Evolutionary conservation across 2,797 vertebrate species (phyloP).

Genomic region (Schizopygopsis pylzovi): DNA sequence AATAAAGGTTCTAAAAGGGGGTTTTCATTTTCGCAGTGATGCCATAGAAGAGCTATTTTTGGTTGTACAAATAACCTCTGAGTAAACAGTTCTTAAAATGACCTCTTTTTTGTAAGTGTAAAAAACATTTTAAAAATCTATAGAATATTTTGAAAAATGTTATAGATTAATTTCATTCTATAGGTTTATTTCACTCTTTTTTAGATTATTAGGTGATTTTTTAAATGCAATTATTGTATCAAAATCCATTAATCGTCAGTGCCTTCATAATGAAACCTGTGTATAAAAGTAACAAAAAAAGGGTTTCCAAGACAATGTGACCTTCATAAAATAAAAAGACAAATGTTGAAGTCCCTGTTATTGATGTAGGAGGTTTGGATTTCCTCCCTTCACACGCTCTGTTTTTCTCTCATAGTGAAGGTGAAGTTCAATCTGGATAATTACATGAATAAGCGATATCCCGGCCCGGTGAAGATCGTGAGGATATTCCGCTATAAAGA

Average conservation of each 20-base stretch:
- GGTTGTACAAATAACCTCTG: not conserved
- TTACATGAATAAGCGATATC: slow-evolving; percentile 92
- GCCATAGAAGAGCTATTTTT: not conserved
- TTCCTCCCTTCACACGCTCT: not conserved
- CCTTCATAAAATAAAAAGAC: not conserved
- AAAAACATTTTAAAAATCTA: not conserved
- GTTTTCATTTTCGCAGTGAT: not conserved
- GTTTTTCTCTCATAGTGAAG: slow-evolving; percentile 81
- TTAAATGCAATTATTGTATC: not conserved
- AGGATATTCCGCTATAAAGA: slow-evolving; percentile 68
- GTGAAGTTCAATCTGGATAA: slow-evolving; percentile 96
- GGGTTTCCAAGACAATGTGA: too few relatives aligned
- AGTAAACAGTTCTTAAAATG: not conserved
- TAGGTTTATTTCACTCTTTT: too few relatives aligned
- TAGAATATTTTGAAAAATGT: not conserved
- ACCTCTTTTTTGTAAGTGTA: not conserved
- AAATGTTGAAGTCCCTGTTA: not conserved
- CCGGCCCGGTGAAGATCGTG: slow-evolving; percentile 94
- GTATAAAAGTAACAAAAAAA: too few relatives aligned
- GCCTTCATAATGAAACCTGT: too few relatives aligned
- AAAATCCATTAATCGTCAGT: too few relatives aligned
- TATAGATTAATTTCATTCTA: too few relatives aligned
- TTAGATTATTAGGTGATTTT: not conserved
- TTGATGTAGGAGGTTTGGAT: slow-evolving; percentile 22
- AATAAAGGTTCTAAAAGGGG: not conserved